Conservation (phyloP, 2,888 invertebrate genomes). For the Drosophila parthenogenetica region DNA sequence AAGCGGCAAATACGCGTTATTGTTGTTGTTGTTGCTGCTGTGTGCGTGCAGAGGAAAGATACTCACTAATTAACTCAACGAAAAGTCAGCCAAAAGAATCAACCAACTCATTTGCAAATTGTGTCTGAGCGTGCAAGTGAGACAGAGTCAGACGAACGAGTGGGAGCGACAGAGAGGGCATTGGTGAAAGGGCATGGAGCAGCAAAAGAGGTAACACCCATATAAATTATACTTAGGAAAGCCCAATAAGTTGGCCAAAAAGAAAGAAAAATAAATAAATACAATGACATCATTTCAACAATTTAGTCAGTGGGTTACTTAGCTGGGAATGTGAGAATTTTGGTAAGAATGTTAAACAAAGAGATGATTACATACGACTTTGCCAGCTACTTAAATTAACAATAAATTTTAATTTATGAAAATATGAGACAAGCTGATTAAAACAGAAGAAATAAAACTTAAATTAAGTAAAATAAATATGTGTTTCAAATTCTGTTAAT, state of each 20-base stretch:
- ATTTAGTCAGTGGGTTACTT: conserved; percentile 34
- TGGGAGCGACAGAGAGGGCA: conserved; percentile 14
- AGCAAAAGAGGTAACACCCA: conserved; percentile 50
- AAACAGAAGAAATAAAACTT: too few species aligned
- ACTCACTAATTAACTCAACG: conserved; percentile 78
- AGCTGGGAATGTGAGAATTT: conserved; percentile 26
- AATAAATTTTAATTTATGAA: background rate
- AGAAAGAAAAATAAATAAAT: conserved; percentile 2
- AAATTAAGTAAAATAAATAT: too few species aligned
- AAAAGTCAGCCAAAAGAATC: conserved; percentile 72
- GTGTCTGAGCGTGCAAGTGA: conserved; percentile 47
- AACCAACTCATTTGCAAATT: conserved; percentile 75
- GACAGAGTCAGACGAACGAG: background rate
- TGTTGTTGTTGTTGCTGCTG: conserved; percentile 35
- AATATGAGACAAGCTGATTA: background rate
- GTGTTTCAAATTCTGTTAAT: too few species aligned
- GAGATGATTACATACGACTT: conserved; percentile 3
- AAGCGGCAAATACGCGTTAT: conserved; percentile 60
- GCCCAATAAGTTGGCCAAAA: conserved; percentile 64
- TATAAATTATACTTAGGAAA: conserved; percentile 74
- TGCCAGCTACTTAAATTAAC: background rate
- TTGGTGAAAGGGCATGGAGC: conserved; percentile 54
- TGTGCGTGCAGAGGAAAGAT: conserved; percentile 76
- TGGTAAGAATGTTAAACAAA: conserved; percentile 3
- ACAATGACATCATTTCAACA: conserved; percentile 59